Conservation (phyloP, 2,113 vertebrate genomes). For the Seriola quinqueradiata region DNA sequence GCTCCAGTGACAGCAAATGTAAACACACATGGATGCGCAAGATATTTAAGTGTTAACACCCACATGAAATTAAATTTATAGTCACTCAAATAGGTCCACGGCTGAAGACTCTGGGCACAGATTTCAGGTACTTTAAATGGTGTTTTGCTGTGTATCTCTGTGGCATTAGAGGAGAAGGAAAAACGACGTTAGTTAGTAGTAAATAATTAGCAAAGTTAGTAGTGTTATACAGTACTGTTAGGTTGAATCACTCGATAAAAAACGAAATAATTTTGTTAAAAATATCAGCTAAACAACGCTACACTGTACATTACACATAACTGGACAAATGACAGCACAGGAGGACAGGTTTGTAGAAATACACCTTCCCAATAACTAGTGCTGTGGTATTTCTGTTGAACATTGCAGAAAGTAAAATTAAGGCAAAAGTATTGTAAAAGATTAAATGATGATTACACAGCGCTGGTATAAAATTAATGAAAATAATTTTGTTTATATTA, state of each 20-base stretch:
- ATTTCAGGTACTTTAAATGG: background rate
- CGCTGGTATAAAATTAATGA: background rate
- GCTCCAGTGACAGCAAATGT: constrained; percentile 32
- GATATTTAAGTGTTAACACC: background rate
- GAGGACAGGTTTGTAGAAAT: background rate
- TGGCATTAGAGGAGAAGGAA: background rate
- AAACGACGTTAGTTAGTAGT: background rate
- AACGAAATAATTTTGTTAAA: background rate
- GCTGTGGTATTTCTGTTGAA: background rate
- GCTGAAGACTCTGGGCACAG: rapidly evolving
- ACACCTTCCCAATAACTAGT: background rate
- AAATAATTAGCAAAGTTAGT: background rate
- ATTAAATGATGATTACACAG: background rate
- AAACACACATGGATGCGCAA: constrained; percentile 31
- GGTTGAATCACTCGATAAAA: background rate
- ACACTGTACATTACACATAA: background rate
- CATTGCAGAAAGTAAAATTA: background rate
- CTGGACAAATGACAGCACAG: too few species aligned
- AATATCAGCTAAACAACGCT: background rate
- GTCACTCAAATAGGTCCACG: background rate
- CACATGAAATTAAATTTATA: constrained; percentile 12
- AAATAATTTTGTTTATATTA: background rate
- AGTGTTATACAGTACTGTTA: background rate
- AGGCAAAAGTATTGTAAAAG: background rate
- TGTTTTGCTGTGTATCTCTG: background rate